These are phyloP conservation scores for Pegea sp. DNA, from an alignment of 23 tunicate genomes.

Conservation along the genomic window DNA sequence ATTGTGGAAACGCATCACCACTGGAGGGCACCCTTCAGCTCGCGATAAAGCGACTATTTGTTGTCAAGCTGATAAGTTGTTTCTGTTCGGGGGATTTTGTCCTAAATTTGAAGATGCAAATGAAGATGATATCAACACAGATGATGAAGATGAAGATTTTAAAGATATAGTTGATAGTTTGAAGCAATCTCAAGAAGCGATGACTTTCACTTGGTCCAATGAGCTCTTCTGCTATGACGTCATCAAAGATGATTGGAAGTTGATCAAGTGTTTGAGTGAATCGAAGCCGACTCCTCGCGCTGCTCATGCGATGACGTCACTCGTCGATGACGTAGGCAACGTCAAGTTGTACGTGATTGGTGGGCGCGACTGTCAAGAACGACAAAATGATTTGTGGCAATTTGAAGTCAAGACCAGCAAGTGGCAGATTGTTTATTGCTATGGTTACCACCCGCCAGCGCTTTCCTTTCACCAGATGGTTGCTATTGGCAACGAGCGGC, in stretches of 20 bases:
- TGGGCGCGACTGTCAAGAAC: slow-evolving; percentile 29
- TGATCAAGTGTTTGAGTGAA: not conserved
- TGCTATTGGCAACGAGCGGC: slow-evolving; percentile 9
- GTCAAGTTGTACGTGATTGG: slow-evolving; percentile 40
- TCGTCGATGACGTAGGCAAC: slow-evolving; percentile 4
- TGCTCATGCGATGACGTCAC: slow-evolving; percentile 24
- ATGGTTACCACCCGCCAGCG: slow-evolving; percentile 37
- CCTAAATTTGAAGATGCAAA: slow-evolving; percentile 4
- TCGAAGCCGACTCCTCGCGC: slow-evolving; percentile 44
- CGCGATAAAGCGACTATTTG: slow-evolving; percentile 34
- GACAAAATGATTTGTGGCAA: slow-evolving; percentile 51
- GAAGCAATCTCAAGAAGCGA: slow-evolving; percentile 47
- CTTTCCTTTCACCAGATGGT: slow-evolving; percentile 48
- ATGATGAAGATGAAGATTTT: slow-evolving; percentile 47
- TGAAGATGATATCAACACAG: slow-evolving; percentile 4
- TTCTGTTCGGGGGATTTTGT: slow-evolving; percentile 55
- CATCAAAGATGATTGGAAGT: slow-evolving; percentile 14
- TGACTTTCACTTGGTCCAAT: slow-evolving; percentile 55
- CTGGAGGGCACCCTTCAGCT: slow-evolving; percentile 16
- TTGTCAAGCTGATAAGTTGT: slow-evolving; percentile 15
- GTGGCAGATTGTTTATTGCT: slow-evolving; percentile 18
- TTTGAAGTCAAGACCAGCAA: slow-evolving; percentile 5
- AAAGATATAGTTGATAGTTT: slow-evolving; percentile 43
- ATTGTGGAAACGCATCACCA: slow-evolving; percentile 22
- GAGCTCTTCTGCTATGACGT: slow-evolving; percentile 26